Percentiles rank a stretch among this genome's conserved stretches.
Conservation (phyloP, 2,797 vertebrate genomes). For the Oreonectes daqikongensis region DNA sequence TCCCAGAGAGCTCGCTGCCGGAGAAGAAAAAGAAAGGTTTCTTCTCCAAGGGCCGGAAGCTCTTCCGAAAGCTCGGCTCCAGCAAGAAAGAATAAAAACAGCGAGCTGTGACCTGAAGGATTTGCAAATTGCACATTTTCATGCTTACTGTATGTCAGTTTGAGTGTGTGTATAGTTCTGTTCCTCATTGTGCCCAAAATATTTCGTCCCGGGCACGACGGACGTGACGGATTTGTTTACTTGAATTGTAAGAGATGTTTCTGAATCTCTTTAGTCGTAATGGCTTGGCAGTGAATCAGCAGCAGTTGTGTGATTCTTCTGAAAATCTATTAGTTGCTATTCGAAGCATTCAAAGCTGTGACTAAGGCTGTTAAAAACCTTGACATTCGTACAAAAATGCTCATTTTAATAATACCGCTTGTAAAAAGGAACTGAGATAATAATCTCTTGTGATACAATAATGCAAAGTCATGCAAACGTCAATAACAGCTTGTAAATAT, state of each 20-base stretch:
- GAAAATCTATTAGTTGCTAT: neutral
- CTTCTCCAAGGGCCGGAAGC: slow-evolving; percentile 90
- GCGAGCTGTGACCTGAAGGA: slow-evolving; percentile 30
- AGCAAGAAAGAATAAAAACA: slow-evolving; percentile 84
- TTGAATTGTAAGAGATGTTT: neutral
- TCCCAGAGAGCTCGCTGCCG: slow-evolving; percentile 61
- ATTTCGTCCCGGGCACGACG: neutral
- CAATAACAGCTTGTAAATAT: neutral
- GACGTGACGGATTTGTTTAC: neutral
- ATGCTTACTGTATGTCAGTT: slow-evolving; percentile 8
- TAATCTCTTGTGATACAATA: neutral
- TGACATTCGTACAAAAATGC: neutral
- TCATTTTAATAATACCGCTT: neutral
- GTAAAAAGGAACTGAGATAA: neutral
- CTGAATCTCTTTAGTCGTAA: neutral
- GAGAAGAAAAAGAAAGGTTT: slow-evolving; percentile 86
- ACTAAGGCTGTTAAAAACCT: slow-evolving; percentile 7
- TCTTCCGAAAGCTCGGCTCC: slow-evolving; percentile 88
- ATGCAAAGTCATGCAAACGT: neutral
- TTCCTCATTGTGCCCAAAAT: no score
- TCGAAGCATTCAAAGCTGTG: slow-evolving; percentile 29
- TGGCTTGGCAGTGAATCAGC: neutral
- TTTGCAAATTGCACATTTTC: slow-evolving; percentile 61
- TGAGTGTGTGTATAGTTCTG: slow-evolving; percentile 16
- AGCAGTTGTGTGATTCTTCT: neutral